Percentiles rank a stretch among this genome's conserved stretches.
These are phyloP conservation scores for Crotalus horridus DNA, from an alignment of 2,113 vertebrate species.

Conservation along the genomic window DNA sequence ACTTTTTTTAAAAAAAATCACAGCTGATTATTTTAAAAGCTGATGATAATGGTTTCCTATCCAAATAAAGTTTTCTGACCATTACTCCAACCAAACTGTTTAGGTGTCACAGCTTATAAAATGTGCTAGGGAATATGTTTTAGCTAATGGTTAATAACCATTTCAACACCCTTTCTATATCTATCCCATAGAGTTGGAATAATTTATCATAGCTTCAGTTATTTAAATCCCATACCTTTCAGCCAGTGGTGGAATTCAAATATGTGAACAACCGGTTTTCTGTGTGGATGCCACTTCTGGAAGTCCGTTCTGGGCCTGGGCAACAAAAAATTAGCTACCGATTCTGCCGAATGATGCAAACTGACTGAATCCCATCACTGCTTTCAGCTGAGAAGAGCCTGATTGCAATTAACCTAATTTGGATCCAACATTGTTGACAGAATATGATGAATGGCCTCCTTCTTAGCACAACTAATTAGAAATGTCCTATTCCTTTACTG, in stretches of 20 bases:
- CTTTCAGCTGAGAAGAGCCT: neutral
- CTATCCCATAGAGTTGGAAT: neutral
- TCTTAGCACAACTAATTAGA: neutral
- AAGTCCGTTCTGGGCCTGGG: too few relatives aligned
- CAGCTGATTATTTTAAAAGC: neutral
- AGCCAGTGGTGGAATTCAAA: neutral
- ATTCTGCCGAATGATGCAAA: too few relatives aligned
- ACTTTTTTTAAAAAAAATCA: neutral
- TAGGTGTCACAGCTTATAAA: neutral
- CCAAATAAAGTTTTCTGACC: neutral
- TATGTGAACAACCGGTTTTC: too few relatives aligned
- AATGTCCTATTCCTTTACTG: neutral
- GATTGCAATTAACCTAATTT: neutral
- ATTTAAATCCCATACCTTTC: neutral
- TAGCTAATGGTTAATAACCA: neutral
- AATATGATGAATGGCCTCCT: neutral
- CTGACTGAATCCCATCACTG: too few relatives aligned
- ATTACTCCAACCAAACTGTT: neutral
- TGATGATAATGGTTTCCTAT: neutral
- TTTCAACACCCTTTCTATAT: neutral
- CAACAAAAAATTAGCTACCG: too few relatives aligned
- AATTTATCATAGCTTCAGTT: neutral
- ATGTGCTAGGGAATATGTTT: neutral
- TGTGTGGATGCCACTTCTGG: too few relatives aligned
- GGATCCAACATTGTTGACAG: neutral